These are phyloP conservation scores for Tachina grossa DNA, from an alignment of 2,888 invertebrate species.

Conservation along the genomic window DNA sequence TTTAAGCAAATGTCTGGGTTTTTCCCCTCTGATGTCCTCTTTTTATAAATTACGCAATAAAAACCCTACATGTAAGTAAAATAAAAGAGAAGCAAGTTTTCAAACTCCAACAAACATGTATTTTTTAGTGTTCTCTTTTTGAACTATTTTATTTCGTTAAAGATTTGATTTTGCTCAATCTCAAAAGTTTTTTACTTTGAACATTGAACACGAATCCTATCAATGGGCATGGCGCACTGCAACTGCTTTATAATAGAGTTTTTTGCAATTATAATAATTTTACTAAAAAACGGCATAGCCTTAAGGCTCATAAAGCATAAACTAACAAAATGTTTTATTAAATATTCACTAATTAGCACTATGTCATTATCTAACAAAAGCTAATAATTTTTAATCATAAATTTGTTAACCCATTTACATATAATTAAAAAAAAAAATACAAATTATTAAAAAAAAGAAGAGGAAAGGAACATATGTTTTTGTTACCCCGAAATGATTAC, in stretches of 20 bases:
- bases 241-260: background rate
- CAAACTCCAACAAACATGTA: too few relatives aligned
- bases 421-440: constrained; percentile 13
- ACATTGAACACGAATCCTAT: too few relatives aligned
- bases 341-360: constrained; percentile 13
- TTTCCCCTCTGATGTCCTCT: too few relatives aligned
- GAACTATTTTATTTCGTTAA: too few relatives aligned
- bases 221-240: background rate
- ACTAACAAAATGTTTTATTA: constrained; percentile 8
- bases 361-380: constrained; percentile 35
- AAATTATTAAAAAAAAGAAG: constrained; percentile 20
- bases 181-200: too few relatives aligned
- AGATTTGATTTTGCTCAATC: too few relatives aligned
- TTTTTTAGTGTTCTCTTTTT: too few relatives aligned
- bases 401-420: constrained; percentile 43
- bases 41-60: too few relatives aligned
- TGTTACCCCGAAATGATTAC: constrained; percentile 18
- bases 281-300: background rate
- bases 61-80: too few relatives aligned
- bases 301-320: background rate
- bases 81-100: too few relatives aligned
- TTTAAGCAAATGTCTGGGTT: too few relatives aligned
- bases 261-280: background rate
- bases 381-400: constrained; percentile 18
- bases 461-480: constrained; percentile 6